A percentile compares a stretch with the other conserved stretches of the same genome.
phyloP scores from a whole-genome alignment of 2,113 vertebrate species.

The Paedocypris sp. region DNA sequence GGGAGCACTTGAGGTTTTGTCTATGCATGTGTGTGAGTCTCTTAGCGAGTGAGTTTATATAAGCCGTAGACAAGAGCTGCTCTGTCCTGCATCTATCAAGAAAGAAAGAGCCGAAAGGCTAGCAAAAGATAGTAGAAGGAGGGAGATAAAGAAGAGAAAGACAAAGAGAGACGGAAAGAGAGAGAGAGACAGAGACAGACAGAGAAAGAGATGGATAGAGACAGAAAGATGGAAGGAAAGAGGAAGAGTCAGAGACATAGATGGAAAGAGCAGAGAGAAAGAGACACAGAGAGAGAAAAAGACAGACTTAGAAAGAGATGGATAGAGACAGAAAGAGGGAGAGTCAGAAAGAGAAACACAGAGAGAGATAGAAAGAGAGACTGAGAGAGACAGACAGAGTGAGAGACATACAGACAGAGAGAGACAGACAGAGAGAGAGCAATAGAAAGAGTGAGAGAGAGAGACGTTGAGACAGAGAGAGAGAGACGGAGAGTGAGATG shows the following conservation, averaged over 20 bases:
- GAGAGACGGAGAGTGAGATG: slow-evolving; percentile 8
- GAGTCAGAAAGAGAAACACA: background rate
- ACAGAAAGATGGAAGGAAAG: no score
- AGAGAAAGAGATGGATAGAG: no score
- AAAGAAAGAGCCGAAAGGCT: no score
- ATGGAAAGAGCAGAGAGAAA: background rate
- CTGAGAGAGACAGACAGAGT: slow-evolving; percentile 24
- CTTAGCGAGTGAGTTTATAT: slow-evolving; percentile 34
- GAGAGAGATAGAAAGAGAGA: no score
- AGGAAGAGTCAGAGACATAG: slow-evolving; percentile 26
- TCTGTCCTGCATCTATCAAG: slow-evolving; percentile 34
- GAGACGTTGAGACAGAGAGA: slow-evolving; percentile 5
- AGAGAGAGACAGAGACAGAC: background rate
- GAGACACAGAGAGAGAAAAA: slow-evolving; percentile 11
- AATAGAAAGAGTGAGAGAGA: slow-evolving; percentile 24
- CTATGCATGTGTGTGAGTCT: background rate
- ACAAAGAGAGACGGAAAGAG: slow-evolving; percentile 21
- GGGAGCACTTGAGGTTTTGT: background rate
- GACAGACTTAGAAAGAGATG: slow-evolving; percentile 17
- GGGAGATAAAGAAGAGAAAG: slow-evolving; percentile 23
- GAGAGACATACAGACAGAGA: slow-evolving; percentile 9
- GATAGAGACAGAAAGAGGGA: slow-evolving; percentile 23
- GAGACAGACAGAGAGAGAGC: slow-evolving; percentile 4
- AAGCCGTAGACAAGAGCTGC: slow-evolving; percentile 40
- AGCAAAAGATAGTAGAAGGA: no score